These are phyloP conservation scores for Nomada fabriciana DNA, from an alignment of 2,888 invertebrate species.

Conservation along the genomic window DNA sequence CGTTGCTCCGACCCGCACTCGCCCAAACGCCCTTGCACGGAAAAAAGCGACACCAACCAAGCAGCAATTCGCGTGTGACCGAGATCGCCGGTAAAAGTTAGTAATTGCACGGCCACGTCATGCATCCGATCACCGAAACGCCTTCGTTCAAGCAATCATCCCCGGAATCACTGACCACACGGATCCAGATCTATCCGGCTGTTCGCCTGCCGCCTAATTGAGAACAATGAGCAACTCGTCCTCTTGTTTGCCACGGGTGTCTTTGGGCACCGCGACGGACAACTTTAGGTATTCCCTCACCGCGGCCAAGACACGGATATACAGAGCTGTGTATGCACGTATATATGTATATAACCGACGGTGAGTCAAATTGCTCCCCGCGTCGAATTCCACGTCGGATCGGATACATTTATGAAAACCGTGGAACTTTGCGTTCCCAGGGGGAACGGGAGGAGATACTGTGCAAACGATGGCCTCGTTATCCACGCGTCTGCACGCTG, in stretches of 20 bases:
- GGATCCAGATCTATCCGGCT: conserved; percentile 72
- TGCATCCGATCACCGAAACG: conserved; percentile 49
- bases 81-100: conserved; percentile 19
- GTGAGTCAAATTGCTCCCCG: conserved; percentile 69
- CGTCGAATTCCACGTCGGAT: conserved; percentile 60
- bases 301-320: conserved; percentile 4
- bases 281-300: conserved; percentile 30
- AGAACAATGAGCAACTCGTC: conserved; percentile 63
- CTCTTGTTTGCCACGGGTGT: conserved; percentile 56
- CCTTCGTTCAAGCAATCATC: conserved; percentile 55
- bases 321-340: conserved; percentile 18
- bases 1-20: too few relatives aligned
- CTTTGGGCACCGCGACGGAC: conserved; percentile 17
- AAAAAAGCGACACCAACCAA: not conserved
- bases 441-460: conserved; percentile 39
- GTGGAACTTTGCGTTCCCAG: conserved; percentile 66
- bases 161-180: conserved; percentile 58
- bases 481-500: conserved; percentile 59
- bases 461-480: conserved; percentile 44
- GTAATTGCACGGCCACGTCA: conserved; percentile 33
- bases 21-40: too few relatives aligned
- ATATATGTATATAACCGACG: conserved; percentile 29
- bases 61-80: conserved; percentile 29
- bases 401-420: conserved; percentile 54
- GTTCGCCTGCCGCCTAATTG: conserved; percentile 65